These are phyloP conservation scores for Acanthochromis polyacanthus DNA, from an alignment of 2,113 vertebrate genomes.

Conservation along the genomic window DNA sequence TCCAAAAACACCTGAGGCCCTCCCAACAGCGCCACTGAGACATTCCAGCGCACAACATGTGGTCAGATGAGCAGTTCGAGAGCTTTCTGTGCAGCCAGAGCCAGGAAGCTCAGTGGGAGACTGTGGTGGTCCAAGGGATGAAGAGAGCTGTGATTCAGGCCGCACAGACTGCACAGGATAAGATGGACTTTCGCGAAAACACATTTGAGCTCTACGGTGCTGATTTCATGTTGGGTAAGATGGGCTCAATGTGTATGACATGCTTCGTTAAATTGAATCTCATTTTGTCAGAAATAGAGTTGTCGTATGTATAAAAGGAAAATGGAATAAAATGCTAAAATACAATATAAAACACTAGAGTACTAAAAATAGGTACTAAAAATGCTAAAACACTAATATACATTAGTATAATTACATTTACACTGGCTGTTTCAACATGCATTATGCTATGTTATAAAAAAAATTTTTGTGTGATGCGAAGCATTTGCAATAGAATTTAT, in stretches of 20 bases:
- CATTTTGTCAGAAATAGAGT: no score
- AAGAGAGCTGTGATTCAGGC: conserved; percentile 86
- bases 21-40: conserved; percentile 72
- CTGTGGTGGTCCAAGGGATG: conserved; percentile 88
- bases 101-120: conserved; percentile 80
- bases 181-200: conserved; percentile 87
- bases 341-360: no score
- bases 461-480: no score
- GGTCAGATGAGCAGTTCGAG: conserved; percentile 89
- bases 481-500: no score
- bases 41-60: conserved; percentile 89
- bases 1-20: conserved; percentile 87
- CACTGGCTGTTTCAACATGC: no score
- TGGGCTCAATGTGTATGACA: not conserved
- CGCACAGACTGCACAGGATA: conserved; percentile 87
- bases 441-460: no score
- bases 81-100: conserved; percentile 83
- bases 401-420: no score
- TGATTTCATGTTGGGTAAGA: conserved; percentile 87
- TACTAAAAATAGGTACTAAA: no score
- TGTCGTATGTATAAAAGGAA: no score
- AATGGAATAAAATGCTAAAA: no score
- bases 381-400: no score
- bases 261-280: no score
- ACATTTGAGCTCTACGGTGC: conserved; percentile 94